Evolutionary conservation across 1,140 invertebrate species (phyloP), one percentile per base, ranked within the genome.

Genomic region (Micrasema longulum): DNA sequence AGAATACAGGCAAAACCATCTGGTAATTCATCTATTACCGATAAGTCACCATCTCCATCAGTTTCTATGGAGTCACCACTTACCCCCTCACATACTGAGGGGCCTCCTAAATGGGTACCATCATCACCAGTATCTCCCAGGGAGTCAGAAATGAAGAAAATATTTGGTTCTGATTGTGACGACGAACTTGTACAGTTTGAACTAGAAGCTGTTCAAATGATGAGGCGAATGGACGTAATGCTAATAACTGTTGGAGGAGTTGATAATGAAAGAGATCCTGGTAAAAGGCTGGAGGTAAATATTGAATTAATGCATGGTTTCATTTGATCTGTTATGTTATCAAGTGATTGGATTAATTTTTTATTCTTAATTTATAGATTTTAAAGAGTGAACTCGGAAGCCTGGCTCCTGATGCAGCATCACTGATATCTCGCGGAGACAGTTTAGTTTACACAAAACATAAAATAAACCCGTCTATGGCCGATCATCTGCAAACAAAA

Each of bases 351-450:
- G n/a, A n/a, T n/a, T 57, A 14, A 5, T 60, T 60, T 68, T 35
- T n/a, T 35, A n/a, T n/a, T 38, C 65, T 63, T 52, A 70, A 69
- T 69, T 77, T 68, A 6, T 70, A 90, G 89, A 84, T 89, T 55
- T 77, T 91, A 35, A 90, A 91, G 74, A 83, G 86, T 71, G 89
- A 91, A 80, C 78, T 91, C 35, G 88, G 88, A 26, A 83, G 83
- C 50, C 79, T 94, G 63, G 92, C 93, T 5, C 91, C 92, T 0
- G 92, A 94, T 80, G 92, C 92, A 60, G 92, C 92, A 10, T 89
- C 90, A 47, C 82, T 94, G 14, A 94, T 95, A 48, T 93, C 92
- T 11, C 89, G 89, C 77, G 92, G 93, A 1, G 92, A 94, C 78
- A 90, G 90, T 47, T 81, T 94, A 35, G 90, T 93, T 26, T 84